These are phyloP conservation scores for Anguilla japonica DNA, from an alignment of 2,113 vertebrate genomes.

Conservation along the genomic window DNA sequence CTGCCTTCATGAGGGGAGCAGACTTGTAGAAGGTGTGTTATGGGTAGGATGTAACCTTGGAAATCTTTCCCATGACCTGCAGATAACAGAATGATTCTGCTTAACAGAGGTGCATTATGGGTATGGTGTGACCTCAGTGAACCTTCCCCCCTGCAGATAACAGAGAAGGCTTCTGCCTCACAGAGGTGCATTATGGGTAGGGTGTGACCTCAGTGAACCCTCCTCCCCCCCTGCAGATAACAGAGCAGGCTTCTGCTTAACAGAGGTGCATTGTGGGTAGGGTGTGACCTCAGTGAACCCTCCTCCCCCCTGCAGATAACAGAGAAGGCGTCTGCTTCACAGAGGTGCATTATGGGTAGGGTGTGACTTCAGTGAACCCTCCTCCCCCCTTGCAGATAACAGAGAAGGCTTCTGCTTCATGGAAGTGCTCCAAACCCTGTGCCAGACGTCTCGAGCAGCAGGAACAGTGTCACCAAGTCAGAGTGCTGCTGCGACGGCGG, in stretches of 20 bases:
- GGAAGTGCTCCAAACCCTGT: slow-evolving; percentile 93
- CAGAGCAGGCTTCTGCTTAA: not conserved
- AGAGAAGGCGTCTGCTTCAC: too few species aligned
- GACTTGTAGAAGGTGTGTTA: too few species aligned
- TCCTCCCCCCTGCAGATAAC: slow-evolving; percentile 76
- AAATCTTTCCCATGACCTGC: too few species aligned
- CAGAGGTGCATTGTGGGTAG: slow-evolving; percentile 9
- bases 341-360: not conserved
- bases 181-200: not conserved
- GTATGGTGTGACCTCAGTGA: too few species aligned
- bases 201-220: not conserved
- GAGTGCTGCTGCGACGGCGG: slow-evolving; percentile 95
- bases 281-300: not conserved
- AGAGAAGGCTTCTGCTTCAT: slow-evolving; percentile 94
- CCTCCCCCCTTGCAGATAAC: not conserved
- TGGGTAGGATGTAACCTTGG: too few species aligned
- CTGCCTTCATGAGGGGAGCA: not conserved
- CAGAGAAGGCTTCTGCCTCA: too few species aligned
- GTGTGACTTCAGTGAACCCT: not conserved
- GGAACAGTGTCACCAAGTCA: slow-evolving; percentile 89
- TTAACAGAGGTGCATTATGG: too few species aligned
- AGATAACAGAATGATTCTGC: too few species aligned
- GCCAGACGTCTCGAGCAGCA: slow-evolving; percentile 92
- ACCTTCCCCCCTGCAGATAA: too few species aligned
- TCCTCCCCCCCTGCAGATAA: not conserved